Evolutionary conservation across 2,113 vertebrate genomes (phyloP).

Genomic region (Gallinago jamesoni): DNA sequence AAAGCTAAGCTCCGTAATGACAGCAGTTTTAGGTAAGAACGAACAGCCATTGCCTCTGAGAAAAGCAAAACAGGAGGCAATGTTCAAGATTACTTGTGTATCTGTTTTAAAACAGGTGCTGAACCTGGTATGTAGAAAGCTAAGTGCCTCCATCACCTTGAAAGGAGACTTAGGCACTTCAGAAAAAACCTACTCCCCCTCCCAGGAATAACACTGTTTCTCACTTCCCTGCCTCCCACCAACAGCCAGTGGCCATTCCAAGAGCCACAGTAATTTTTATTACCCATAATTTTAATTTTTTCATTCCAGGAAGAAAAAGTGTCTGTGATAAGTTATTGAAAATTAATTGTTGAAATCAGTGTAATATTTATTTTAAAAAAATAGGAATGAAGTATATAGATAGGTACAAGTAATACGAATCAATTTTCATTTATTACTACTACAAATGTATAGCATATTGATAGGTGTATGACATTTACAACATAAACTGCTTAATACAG

Average conservation of each 20-base stretch:
- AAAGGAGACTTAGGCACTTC: not conserved
- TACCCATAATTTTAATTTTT: not conserved
- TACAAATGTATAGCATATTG: constrained; percentile 36
- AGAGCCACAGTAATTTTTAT: not conserved
- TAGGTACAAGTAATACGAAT: constrained; percentile 30
- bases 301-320: constrained; percentile 15
- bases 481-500: constrained; percentile 58
- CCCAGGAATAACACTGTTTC: not conserved
- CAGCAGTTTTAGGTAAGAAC: not conserved
- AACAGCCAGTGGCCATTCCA: not conserved
- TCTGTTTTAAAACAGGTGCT: not conserved
- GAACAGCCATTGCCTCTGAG: not conserved
- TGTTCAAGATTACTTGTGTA: not conserved
- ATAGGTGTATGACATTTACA: constrained; percentile 16
- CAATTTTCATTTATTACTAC: constrained; percentile 58
- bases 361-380: constrained; percentile 60
- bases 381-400: constrained; percentile 17
- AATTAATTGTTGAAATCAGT: constrained; percentile 45
- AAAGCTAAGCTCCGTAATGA: not conserved
- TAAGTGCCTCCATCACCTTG: not conserved
- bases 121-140: not conserved
- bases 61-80: not conserved
- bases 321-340: not conserved
- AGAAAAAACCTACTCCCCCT: not conserved
- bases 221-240: not conserved